Evolutionary conservation across 2,797 vertebrate genomes (phyloP).

Genomic region (Coilia nasus): DNA sequence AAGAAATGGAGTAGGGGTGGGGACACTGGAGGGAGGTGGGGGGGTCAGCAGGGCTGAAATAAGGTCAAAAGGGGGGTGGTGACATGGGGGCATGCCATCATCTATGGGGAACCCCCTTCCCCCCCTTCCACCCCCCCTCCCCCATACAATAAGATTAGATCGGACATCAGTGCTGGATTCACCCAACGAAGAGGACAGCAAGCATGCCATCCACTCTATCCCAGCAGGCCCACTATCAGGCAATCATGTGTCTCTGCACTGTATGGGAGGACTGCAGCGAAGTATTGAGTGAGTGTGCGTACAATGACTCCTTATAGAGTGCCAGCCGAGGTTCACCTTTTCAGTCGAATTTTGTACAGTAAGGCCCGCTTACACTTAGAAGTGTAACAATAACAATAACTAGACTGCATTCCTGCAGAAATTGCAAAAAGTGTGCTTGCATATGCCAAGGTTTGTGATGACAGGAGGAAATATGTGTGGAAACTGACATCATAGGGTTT

Average conservation of each 20-base stretch:
- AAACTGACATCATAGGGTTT: no score
- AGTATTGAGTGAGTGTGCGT: background rate
- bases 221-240: background rate
- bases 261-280: background rate
- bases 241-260: background rate
- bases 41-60: background rate
- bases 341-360: no score
- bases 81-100: background rate
- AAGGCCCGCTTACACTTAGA: no score
- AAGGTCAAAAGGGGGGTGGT: conserved; percentile 28
- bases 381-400: no score
- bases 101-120: background rate
- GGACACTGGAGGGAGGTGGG: conserved; percentile 6
- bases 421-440: no score
- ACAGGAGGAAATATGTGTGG: no score
- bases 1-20: conserved; percentile 40
- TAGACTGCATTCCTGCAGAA: no score
- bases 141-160: background rate
- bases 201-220: conserved; percentile 11
- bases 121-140: background rate
- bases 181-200: background rate
- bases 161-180: background rate
- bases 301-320: background rate
- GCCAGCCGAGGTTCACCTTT: background rate
- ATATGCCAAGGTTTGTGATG: no score